Base-by-base conservation (phyloP, 2,113 vertebrate genomes). In the Gasterosteus nipponicus region DNA sequence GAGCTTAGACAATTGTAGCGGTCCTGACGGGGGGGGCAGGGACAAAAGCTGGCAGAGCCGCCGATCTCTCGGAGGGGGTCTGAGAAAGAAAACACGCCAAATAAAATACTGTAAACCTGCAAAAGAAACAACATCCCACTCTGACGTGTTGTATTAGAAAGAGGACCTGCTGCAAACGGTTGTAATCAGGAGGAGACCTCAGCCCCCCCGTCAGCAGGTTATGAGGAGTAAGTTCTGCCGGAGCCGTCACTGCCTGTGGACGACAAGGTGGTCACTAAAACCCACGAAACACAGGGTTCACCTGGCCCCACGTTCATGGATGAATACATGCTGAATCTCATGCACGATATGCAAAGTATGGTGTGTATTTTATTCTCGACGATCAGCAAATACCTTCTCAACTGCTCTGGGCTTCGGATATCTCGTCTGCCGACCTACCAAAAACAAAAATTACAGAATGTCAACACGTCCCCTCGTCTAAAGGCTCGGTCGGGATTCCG, bases 1-100 rank as follows among this genome's bases (percentile, higher is more conserved):
- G 2, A 19, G 8, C 56, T 92, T 49, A 95, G 6, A 95, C 94
- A 0, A 83, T 94, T 42, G 94, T 94, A 49, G 94, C 93, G 26
- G 87, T 61, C 89, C 93, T 89, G 77, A 91, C 86, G 9, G 89
- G 86, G 0, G 80, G 66, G 3, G 87, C 88, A 11, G 92, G 71
- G 38, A 88, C 67, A 57, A 86, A 91, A 1, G 69, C 65, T 0
- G 93, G 92, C 19, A 92, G 84, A 22, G 84, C 39, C 54, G 65
- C 26, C 0, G 84, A 86, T 22, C 76, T 80, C 18, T 92, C 92
- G 29, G 86, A 78, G 1, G 77, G 65, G 18, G 62, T 49, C 91
- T 93, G 78, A 56, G 5, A 31, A 66, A 75, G 38, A 60, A 78
- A 81, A 57, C 8, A 58, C 42, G 35, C 1, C 2, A 39, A 10